Conservation (phyloP, 2,888 invertebrate genomes). For the Automeris io region DNA sequence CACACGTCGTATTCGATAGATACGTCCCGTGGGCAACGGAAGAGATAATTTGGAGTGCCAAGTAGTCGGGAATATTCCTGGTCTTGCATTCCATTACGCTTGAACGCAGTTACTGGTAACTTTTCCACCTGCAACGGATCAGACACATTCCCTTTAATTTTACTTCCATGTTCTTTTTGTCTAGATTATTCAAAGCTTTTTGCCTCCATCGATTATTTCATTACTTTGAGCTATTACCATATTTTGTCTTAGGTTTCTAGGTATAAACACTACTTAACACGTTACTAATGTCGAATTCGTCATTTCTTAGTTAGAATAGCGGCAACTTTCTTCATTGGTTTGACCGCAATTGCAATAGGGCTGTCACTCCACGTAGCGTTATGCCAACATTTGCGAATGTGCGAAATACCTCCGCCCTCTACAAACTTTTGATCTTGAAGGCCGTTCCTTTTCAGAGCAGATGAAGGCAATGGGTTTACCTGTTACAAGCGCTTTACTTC, state of each 20-base stretch:
- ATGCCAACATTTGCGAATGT: slow-evolving; percentile 59
- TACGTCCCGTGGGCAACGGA: slow-evolving; percentile 51
- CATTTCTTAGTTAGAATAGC: slow-evolving; percentile 40
- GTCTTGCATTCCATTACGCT: slow-evolving; percentile 70
- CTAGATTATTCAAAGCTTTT: not conserved
- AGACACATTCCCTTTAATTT: slow-evolving; percentile 42
- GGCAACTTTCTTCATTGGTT: slow-evolving; percentile 55
- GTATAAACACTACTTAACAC: too few relatives aligned
- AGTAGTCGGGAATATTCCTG: slow-evolving; percentile 58
- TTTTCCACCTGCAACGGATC: slow-evolving; percentile 62
- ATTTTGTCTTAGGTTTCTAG: not conserved
- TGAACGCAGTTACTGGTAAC: slow-evolving; percentile 62
- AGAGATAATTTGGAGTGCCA: slow-evolving; percentile 57
- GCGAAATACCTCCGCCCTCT: slow-evolving; percentile 54
- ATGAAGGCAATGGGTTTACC: slow-evolving; percentile 55
- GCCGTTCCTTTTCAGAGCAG: slow-evolving; percentile 61
- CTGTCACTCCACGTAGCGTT: slow-evolving; percentile 39
- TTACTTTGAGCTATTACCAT: not conserved
- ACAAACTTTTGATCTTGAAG: slow-evolving; percentile 58
- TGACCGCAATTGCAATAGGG: slow-evolving; percentile 43
- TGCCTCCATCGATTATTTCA: not conserved
- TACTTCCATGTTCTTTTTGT: slow-evolving; percentile 17
- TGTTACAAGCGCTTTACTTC: slow-evolving; percentile 31
- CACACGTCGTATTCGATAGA: slow-evolving; percentile 46
- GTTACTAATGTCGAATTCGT: slow-evolving; percentile 15